Conservation (phyloP, 2,888 invertebrate species). For the Thelaira solivaga region DNA sequence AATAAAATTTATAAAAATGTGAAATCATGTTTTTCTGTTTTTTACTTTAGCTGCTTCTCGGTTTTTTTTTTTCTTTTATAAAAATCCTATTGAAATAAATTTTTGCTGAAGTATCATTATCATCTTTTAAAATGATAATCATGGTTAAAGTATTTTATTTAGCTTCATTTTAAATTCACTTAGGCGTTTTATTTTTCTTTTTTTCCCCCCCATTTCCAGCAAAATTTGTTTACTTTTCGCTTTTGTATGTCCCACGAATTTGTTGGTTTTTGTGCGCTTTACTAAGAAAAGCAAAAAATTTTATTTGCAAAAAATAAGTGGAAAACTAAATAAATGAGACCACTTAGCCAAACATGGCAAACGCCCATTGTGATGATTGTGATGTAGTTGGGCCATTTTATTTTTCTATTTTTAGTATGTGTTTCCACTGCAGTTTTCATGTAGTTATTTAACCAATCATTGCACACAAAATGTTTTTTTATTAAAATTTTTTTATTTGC, state of each 20-base stretch:
- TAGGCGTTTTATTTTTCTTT: constrained; percentile 5
- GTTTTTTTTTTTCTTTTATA: too few relatives aligned
- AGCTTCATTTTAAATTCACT: constrained; percentile 8
- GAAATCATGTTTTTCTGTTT: too few relatives aligned
- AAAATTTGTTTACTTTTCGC: constrained; percentile 38
- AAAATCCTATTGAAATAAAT: constrained; percentile 10
- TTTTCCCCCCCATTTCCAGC: constrained; percentile 6
- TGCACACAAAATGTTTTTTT: too few relatives aligned
- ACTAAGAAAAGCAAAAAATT: background rate
- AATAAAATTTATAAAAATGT: too few relatives aligned
- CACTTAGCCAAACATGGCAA: constrained; percentile 60
- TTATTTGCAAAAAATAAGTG: background rate
- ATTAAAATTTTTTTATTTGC: too few relatives aligned
- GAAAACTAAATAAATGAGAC: constrained; percentile 58
- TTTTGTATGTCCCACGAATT: constrained; percentile 21
- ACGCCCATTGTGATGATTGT: constrained; percentile 51
- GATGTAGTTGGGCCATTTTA: constrained; percentile 44
- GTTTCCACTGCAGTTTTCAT: constrained; percentile 27
- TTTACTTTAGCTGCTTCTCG: too few relatives aligned
- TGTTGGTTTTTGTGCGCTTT: background rate
- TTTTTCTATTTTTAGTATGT: background rate
- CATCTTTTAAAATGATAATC: constrained; percentile 20
- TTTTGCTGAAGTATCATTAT: background rate
- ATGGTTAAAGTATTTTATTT: too few relatives aligned
- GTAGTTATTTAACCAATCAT: constrained; percentile 17